These are phyloP conservation scores for Scomberomorus guttatus DNA, from an alignment of 2,797 vertebrate genomes.

Conservation along the genomic window DNA sequence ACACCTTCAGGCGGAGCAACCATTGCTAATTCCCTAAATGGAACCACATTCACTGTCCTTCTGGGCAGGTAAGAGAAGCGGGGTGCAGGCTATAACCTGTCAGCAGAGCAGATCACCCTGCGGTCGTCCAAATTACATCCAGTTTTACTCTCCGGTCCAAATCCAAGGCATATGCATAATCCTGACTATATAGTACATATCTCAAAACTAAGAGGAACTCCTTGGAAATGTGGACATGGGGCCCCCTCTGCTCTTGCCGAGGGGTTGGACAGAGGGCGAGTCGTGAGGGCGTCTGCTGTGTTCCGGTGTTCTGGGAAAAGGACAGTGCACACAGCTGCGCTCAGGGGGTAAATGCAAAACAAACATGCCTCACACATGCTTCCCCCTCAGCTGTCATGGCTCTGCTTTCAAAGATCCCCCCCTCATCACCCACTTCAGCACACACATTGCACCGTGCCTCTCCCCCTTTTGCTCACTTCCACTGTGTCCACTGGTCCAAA, in stretches of 20 bases:
- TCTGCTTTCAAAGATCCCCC: slow-evolving; percentile 85
- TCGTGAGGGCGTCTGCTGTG: slow-evolving; percentile 75
- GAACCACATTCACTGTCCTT: slow-evolving; percentile 77
- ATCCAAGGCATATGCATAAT: slow-evolving; percentile 62
- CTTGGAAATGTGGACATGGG: slow-evolving; percentile 57
- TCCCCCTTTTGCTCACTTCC: slow-evolving; percentile 52
- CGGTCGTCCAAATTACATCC: slow-evolving; percentile 58
- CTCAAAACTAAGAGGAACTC: slow-evolving; percentile 47
- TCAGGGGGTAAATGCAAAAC: slow-evolving; percentile 88
- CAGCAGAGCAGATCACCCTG: slow-evolving; percentile 56
- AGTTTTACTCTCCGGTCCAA: slow-evolving; percentile 57
- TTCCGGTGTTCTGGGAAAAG: slow-evolving; percentile 87
- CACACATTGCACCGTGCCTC: slow-evolving; percentile 60
- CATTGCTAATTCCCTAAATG: slow-evolving; percentile 77
- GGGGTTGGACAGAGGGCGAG: slow-evolving; percentile 76
- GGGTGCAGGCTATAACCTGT: slow-evolving; percentile 62
- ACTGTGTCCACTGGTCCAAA: slow-evolving; percentile 61
- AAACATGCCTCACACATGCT: slow-evolving; percentile 89
- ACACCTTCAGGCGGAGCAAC: slow-evolving; percentile 70
- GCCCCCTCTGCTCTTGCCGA: slow-evolving; percentile 55
- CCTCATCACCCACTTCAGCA: slow-evolving; percentile 44
- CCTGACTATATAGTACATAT: slow-evolving; percentile 40
- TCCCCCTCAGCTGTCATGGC: slow-evolving; percentile 88
- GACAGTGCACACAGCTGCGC: slow-evolving; percentile 87
- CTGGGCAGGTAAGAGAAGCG: slow-evolving; percentile 53